Evolutionary conservation across 2,113 vertebrate genomes (phyloP).

Genomic region (Sigmodon hispidus): DNA sequence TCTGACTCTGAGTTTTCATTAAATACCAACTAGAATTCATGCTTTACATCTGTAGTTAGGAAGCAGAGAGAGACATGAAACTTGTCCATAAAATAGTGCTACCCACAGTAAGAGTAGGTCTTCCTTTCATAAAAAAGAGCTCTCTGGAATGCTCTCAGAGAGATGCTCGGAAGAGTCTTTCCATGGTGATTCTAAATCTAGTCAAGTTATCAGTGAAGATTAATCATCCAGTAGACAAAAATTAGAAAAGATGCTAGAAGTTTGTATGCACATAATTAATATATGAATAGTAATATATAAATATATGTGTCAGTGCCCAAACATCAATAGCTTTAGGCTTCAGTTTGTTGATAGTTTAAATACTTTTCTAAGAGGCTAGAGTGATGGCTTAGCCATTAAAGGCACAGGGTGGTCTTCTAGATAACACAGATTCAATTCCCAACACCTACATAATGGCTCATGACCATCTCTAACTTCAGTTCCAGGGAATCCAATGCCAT

Average conservation of each 20-base stretch:
- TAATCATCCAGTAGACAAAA: not conserved
- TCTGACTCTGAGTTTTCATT: no score
- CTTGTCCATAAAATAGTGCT: not conserved
- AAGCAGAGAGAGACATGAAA: not conserved
- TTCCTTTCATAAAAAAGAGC: not conserved
- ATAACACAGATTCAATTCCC: not conserved
- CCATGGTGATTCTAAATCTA: not conserved
- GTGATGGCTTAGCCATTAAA: not conserved
- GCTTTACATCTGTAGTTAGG: not conserved
- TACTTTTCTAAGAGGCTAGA: not conserved
- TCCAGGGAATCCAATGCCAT: not conserved
- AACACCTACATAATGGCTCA: not conserved
- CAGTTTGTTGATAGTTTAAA: conserved; percentile 7
- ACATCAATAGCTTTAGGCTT: not conserved
- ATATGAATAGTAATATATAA: not conserved
- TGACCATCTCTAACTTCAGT: not conserved
- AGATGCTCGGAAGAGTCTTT: not conserved
- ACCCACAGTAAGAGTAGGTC: not conserved
- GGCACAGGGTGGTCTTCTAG: not conserved
- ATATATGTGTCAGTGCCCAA: not conserved
- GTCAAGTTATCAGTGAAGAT: not conserved
- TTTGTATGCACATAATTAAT: not conserved
- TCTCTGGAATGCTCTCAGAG: not conserved
- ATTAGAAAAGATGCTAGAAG: conserved; percentile 14
- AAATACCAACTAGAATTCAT: no score